Evolutionary conservation across 2,113 vertebrate species (phyloP).

Genomic region (Cepphus grylle): DNA sequence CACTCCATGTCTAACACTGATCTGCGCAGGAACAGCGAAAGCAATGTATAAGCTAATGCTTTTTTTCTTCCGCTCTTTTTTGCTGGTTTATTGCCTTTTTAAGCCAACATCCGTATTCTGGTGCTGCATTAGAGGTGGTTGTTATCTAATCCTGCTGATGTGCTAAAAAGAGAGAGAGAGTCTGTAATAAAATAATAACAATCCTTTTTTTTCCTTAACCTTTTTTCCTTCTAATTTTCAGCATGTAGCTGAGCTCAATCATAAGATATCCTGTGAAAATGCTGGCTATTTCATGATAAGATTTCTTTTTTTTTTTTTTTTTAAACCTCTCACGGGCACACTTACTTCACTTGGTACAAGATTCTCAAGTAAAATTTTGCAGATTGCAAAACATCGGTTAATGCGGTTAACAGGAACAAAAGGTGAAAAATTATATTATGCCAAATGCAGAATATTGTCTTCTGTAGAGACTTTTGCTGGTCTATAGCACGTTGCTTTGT

Average conservation of each 20-base stretch:
- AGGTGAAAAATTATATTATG: neutral
- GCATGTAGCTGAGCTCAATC: neutral
- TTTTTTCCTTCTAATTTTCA: conserved; percentile 35
- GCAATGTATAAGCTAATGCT: neutral
- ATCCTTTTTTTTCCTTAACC: neutral
- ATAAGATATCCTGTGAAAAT: neutral
- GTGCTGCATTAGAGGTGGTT: neutral
- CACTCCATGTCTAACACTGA: neutral
- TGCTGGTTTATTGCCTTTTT: neutral
- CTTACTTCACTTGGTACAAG: conserved; percentile 50
- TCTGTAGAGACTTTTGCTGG: neutral
- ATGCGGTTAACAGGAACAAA: conserved; percentile 36
- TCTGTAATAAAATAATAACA: neutral
- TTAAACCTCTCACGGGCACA: conserved; percentile 32
- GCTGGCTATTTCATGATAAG: neutral
- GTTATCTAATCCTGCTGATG: conserved; percentile 37
- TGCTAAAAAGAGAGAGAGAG: neutral
- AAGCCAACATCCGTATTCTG: neutral
- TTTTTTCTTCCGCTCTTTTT: neutral
- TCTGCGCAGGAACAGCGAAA: neutral
- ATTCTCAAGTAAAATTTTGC: conserved; percentile 38
- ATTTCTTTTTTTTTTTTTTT: neutral
- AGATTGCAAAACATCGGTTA: conserved; percentile 31
- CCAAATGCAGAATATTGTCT: conserved; percentile 18
- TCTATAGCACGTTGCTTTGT: neutral